Evolutionary conservation across 2,113 vertebrate genomes (phyloP), one percentile per base, ranked within the genome.

Genomic region (Plestiodon gilberti): DNA sequence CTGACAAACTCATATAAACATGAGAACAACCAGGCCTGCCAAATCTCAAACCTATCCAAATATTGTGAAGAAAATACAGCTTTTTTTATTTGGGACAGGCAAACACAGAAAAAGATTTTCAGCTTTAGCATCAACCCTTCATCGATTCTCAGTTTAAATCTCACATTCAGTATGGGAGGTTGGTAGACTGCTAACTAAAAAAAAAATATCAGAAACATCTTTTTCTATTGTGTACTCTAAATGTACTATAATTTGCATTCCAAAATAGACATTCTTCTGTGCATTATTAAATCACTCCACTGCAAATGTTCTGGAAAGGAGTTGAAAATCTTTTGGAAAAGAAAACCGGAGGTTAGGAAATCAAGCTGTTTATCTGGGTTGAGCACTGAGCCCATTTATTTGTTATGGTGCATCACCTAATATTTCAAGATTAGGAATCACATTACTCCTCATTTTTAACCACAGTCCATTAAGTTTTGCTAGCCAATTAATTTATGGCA

Each of bases 11-110:
- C 94, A 95, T 95, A 93, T 94, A 95, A 95, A 94, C 94, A 92
- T 83, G 88, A 89, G 94, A 90, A 94, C 89, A 89, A 80, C 76
- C 85, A 93, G 92, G 94, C 85, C 94, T 95, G 94, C 93, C 95
- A 96, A 96, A 93, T 91, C 93, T 93, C 87, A 93, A 95, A 91
- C 86, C 87, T 94, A 91, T 93, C 93, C 92, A 90, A 96, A 95
- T 93, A 94, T 92, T 96, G 94, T 96, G 95, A 95, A 95, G 94
- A 95, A 96, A 96, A 96, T 91, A 91, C 86, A 93, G 92, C 93
- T 13, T 57, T 96, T 95, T 87, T 93, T 96, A 94, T 93, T 95
- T 91, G 91, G 78, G 93, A 93, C 87, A 95, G 93, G 92, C 92
- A 95, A 94, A 96, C 91, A 95, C 0, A 74, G 91, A 90, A 94